Evolutionary conservation across 2,888 invertebrate species (phyloP).

Genomic region (Sinotaia quadrata): DNA sequence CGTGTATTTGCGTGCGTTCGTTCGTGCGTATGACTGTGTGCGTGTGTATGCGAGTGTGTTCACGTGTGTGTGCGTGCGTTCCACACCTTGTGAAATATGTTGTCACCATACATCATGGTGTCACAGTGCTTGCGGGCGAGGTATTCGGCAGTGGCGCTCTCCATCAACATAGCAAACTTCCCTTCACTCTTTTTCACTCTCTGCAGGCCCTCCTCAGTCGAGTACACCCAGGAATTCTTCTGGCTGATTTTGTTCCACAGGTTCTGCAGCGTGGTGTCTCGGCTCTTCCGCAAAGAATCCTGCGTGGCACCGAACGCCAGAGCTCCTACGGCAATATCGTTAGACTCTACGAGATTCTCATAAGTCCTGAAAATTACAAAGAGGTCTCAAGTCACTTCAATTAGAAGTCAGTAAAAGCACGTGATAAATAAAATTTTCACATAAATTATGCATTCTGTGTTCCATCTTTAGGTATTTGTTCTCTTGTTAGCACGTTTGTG

Average conservation of each 20-base stretch:
- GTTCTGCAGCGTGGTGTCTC: slow-evolving; percentile 24
- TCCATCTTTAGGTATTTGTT: no score
- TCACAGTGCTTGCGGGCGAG: slow-evolving; percentile 41
- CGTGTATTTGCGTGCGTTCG: no score
- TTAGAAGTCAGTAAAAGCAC: neutral
- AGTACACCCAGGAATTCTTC: slow-evolving; percentile 21
- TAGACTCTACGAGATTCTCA: slow-evolving; percentile 30
- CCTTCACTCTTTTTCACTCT: slow-evolving; percentile 37
- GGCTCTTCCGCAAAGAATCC: slow-evolving; percentile 23
- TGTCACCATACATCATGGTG: slow-evolving; percentile 42
- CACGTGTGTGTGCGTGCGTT: no score
- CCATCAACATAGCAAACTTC: slow-evolving; percentile 39
- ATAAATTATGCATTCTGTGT: no score
- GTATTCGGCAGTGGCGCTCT: slow-evolving; percentile 38
- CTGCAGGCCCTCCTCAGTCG: slow-evolving; percentile 30
- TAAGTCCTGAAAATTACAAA: slow-evolving; percentile 19
- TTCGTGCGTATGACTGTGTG: no score
- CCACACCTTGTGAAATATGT: slow-evolving; percentile 34
- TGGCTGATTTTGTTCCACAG: slow-evolving; percentile 33
- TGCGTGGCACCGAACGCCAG: slow-evolving; percentile 31
- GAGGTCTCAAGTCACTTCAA: neutral
- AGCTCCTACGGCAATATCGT: slow-evolving; percentile 22
- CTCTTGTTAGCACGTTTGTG: no score
- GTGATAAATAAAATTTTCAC: no score
- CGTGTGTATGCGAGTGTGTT: no score